phyloP scores from a whole-genome alignment of 2,797 vertebrate genomes.

The Oryzias dopingdopingensis region DNA sequence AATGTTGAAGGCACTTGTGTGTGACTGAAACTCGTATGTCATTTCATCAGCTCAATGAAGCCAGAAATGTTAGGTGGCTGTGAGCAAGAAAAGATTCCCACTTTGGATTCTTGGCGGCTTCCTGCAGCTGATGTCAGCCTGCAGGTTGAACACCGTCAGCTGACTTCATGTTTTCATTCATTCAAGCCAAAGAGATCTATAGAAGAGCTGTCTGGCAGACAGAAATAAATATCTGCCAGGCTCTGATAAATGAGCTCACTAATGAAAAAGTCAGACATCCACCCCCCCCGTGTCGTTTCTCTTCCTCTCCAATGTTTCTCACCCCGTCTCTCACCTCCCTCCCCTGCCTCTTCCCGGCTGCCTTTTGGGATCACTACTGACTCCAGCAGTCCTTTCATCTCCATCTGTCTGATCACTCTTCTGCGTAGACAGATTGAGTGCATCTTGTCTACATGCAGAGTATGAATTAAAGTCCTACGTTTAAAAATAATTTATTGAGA shows the following conservation, averaged over 20 bases:
- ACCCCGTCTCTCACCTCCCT: slow-evolving; percentile 33
- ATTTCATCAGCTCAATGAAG: not conserved
- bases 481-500: slow-evolving; percentile 12
- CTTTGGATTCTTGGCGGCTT: slow-evolving; percentile 7
- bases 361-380: slow-evolving; percentile 34
- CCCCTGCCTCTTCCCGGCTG: slow-evolving; percentile 22
- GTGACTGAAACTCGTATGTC: slow-evolving; percentile 3
- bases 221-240: slow-evolving; percentile 64
- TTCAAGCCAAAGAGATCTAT: slow-evolving; percentile 43
- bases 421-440: slow-evolving; percentile 17
- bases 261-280: slow-evolving; percentile 46
- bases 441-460: slow-evolving; percentile 17
- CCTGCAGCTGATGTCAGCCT: slow-evolving; percentile 10
- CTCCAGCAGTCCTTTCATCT: slow-evolving; percentile 36
- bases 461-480: slow-evolving; percentile 22
- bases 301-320: slow-evolving; percentile 39
- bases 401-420: slow-evolving; percentile 47
- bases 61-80: not conserved
- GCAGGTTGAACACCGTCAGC: not conserved
- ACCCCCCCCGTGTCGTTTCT: slow-evolving; percentile 30
- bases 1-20: slow-evolving; percentile 8
- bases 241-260: slow-evolving; percentile 61
- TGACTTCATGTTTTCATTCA: slow-evolving; percentile 20
- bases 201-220: slow-evolving; percentile 40
- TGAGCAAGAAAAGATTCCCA: not conserved